These are phyloP conservation scores for Gavia stellata DNA, from an alignment of 2,113 vertebrate species.

Conservation along the genomic window DNA sequence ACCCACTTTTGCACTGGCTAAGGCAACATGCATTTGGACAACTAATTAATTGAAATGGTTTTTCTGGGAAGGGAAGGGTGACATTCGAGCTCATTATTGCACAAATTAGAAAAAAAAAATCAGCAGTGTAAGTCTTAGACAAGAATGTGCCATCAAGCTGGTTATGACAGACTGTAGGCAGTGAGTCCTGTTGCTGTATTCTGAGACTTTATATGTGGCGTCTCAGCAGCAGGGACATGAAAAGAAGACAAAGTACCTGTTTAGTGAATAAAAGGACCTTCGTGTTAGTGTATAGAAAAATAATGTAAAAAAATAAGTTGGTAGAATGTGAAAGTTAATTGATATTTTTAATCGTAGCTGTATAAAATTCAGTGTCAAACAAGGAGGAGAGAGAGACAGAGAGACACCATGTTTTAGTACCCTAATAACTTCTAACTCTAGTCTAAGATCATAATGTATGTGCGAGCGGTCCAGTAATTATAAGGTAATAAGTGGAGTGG, in stretches of 20 bases:
- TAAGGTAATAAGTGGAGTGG: conserved; percentile 78
- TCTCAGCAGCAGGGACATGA: neutral
- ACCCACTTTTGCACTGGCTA: neutral
- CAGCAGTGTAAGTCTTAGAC: neutral
- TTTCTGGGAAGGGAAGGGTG: neutral
- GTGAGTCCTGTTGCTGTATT: neutral
- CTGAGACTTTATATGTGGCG: neutral
- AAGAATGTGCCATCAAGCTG: neutral
- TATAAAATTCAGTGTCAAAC: conserved; percentile 57
- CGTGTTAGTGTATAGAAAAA: neutral
- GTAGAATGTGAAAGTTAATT: conserved; percentile 44
- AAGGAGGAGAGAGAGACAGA: conserved; percentile 42
- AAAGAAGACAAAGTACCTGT: neutral
- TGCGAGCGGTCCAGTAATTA: conserved; percentile 74
- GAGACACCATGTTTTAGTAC: conserved; percentile 69
- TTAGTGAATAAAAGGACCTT: neutral
- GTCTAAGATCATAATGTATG: conserved; percentile 73
- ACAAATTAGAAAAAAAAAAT: neutral
- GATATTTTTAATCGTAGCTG: conserved; percentile 52
- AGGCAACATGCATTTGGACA: neutral
- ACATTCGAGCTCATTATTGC: neutral
- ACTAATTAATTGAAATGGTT: neutral
- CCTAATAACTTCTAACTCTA: conserved; percentile 75
- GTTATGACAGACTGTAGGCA: neutral
- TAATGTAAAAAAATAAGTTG: neutral